Percentiles rank a stretch among this genome's conserved stretches.
Evolutionary conservation across 2,113 vertebrate species (phyloP).

Genomic region (Echinops telfairi): DNA sequence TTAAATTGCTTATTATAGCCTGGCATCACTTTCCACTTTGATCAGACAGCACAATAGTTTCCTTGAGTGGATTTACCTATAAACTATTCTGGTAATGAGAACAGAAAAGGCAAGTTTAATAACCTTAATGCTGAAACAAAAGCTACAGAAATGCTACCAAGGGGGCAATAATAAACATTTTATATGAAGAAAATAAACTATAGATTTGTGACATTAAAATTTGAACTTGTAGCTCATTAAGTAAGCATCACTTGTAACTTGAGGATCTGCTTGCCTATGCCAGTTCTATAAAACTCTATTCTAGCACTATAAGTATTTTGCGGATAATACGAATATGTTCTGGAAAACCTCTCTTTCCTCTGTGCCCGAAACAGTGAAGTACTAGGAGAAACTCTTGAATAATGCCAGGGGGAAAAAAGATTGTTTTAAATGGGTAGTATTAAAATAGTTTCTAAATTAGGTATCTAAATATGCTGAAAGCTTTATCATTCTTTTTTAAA

Average conservation of each 20-base stretch:
- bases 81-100: conserved; percentile 84
- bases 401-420: background rate
- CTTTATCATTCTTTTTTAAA: conserved; percentile 52
- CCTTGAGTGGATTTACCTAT: conserved; percentile 85
- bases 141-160: conserved; percentile 72
- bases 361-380: background rate
- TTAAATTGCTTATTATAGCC: conserved; percentile 90
- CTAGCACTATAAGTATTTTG: background rate
- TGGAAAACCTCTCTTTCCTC: too few species aligned
- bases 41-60: conserved; percentile 87
- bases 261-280: conserved; percentile 57
- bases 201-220: conserved; percentile 64
- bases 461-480: background rate
- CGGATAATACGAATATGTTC: background rate
- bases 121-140: conserved; percentile 83
- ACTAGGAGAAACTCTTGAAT: background rate
- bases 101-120: conserved; percentile 84
- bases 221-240: conserved; percentile 62
- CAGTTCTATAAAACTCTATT: conserved; percentile 20
- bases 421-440: background rate
- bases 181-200: conserved; percentile 67
- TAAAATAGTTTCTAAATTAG: conserved; percentile 50
- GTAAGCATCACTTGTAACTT: conserved; percentile 13
- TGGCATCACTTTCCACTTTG: conserved; percentile 86
- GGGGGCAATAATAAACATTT: conserved; percentile 74